Conservation (phyloP, 2,888 invertebrate species). For the Sicus ferrugineus region DNA sequence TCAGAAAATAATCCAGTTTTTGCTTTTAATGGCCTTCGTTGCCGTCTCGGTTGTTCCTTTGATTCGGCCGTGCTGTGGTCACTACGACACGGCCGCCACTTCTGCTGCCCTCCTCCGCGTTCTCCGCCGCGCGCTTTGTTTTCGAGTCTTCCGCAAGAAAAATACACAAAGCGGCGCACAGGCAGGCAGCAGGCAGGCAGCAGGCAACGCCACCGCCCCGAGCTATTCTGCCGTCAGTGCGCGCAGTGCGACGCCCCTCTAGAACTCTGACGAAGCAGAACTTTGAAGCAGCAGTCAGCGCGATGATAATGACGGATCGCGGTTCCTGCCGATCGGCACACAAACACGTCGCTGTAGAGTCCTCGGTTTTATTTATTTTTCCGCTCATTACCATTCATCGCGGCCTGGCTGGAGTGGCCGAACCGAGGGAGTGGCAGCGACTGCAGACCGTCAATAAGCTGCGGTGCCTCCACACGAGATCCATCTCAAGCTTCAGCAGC, state of each 20-base stretch:
- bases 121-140: conserved; percentile 24
- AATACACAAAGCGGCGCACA: conserved; percentile 37
- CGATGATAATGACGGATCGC: not conserved
- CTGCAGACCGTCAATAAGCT: conserved; percentile 44
- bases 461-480: conserved; percentile 24
- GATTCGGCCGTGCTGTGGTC: conserved; percentile 35
- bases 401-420: conserved; percentile 8
- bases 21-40: conserved; percentile 15
- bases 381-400: conserved; percentile 30
- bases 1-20: too few species aligned
- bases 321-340: not conserved
- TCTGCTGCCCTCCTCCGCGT: conserved; percentile 20
- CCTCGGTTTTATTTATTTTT: conserved; percentile 25
- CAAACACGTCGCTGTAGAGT: conserved; percentile 14
- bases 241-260: not conserved
- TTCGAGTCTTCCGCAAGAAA: conserved; percentile 29
- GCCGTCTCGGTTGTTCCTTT: conserved; percentile 9
- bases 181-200: conserved; percentile 39
- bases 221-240: not conserved
- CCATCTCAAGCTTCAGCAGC: not conserved
- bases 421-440: conserved; percentile 40
- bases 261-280: conserved; percentile 6
- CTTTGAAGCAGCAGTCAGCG: not conserved
- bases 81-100: not conserved
- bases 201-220: not conserved